Base-by-base conservation (phyloP, 2,113 vertebrate genomes). In the Anthoscopus minutus region DNA sequence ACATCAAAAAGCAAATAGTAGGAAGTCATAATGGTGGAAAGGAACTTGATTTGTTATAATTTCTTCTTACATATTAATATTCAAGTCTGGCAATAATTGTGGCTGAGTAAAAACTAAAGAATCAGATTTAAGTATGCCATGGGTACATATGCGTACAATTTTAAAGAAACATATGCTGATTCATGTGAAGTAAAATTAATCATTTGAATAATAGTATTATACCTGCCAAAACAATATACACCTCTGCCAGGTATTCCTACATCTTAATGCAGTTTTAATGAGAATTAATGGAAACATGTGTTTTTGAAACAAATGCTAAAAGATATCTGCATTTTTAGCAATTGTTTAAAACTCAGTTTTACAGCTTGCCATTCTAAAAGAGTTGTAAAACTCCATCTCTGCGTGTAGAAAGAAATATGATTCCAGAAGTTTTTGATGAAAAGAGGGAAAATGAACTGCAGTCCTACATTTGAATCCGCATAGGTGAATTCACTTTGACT, bases 331-430 rank as follows among this genome's bases (percentile, higher is more conserved):
- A 82, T 91, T 88, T 94, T 96, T 92, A 87, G n/a, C 69, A 85
- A 89, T 89, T 72, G 77, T 91, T 93, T 88, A 92, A 95, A 95
- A 93, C 40, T 87, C 44, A 92, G 65, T 87, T 93, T 94, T 89
- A 84, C 69, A 86, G 66, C 48, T 85, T 53, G 11, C 18, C 60
- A 66, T 71, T 91, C n/a, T 86, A 86, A 73, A 94, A 85, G 42
- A 84, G 69, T 64, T 93, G 89, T 93, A 96, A 95, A 77, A 92
- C 47, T 89, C 86, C 45, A 61, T 73, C 56, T 89, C 67, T 92
- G 80, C 58, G 85, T 60, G 66, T 57, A 67, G 86, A 91, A 74
- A 84, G 65, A 94, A 95, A 96, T 73, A n/a, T 50, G 77, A 94
- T 95, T 93, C 88, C 81, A 81, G 67, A 96, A 79, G 45, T 67